phyloP scores from a whole-genome alignment of 2,113 vertebrate species.

The Zeus faber region DNA sequence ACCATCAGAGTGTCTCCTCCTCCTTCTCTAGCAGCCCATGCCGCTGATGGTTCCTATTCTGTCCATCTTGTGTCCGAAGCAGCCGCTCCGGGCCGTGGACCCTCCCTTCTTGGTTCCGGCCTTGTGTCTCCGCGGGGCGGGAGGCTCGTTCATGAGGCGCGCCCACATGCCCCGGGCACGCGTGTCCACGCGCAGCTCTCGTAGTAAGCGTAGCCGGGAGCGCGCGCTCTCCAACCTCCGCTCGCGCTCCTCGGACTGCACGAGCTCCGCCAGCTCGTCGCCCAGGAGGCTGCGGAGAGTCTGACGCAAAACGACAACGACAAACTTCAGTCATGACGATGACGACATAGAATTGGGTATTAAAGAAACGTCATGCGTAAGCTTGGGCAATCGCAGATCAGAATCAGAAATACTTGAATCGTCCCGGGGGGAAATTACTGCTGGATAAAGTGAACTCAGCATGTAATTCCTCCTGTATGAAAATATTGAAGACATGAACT shows the following conservation, averaged over 20 bases:
- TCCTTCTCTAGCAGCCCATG: slow-evolving; percentile 88
- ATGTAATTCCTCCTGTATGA: too few relatives aligned
- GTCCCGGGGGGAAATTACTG: too few relatives aligned
- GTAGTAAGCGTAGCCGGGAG: slow-evolving; percentile 76
- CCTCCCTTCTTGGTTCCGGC: slow-evolving; percentile 82
- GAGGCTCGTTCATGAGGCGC: slow-evolving; percentile 82
- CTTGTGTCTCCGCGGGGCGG: slow-evolving; percentile 76
- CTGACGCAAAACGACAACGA: too few relatives aligned
- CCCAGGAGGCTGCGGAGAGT: slow-evolving; percentile 76
- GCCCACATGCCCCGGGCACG: slow-evolving; percentile 81
- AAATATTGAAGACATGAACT: too few relatives aligned
- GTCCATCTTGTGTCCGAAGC: slow-evolving; percentile 97
- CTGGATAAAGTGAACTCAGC: too few relatives aligned
- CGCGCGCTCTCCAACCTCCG: slow-evolving; percentile 69
- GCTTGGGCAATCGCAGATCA: too few relatives aligned
- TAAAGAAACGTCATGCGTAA: too few relatives aligned
- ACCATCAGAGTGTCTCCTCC: slow-evolving; percentile 72
- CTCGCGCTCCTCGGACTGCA: slow-evolving; percentile 76
- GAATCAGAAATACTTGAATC: too few relatives aligned
- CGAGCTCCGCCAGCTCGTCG: slow-evolving; percentile 77
- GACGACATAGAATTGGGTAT: too few relatives aligned
- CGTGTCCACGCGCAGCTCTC: slow-evolving; percentile 83
- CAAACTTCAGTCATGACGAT: too few relatives aligned
- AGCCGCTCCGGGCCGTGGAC: slow-evolving; percentile 78
- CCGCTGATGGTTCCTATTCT: slow-evolving; percentile 93